Evolutionary conservation across 2,797 vertebrate species (phyloP).

Genomic region (Crotalus adamanteus): DNA sequence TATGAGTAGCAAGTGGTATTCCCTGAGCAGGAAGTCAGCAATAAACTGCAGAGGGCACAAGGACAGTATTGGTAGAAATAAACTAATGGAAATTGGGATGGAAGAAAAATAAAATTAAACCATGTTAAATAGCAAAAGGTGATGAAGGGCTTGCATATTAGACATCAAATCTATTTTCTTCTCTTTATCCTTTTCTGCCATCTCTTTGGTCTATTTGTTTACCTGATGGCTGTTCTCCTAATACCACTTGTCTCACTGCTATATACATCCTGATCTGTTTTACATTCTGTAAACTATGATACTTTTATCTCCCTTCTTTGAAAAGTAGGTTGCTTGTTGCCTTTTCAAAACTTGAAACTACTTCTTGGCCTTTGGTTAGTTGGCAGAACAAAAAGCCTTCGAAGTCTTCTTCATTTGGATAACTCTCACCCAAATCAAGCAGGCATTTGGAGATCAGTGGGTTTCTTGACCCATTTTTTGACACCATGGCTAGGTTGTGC

Average conservation of each 20-base stretch:
- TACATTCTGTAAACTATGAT: not conserved
- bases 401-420: not conserved
- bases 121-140: not conserved
- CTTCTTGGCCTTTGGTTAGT: not conserved
- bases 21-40: not conserved
- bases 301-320: not conserved
- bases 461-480: not conserved
- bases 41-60: not conserved
- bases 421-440: not conserved
- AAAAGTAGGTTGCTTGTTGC: too few species aligned
- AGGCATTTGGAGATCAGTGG: not conserved
- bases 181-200: not conserved
- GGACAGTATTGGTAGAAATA: not conserved
- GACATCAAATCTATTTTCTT: not conserved
- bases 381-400: not conserved
- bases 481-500: not conserved
- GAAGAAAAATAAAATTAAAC: not conserved
- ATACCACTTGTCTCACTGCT: not conserved
- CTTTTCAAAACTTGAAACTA: not conserved
- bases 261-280: not conserved
- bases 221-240: not conserved
- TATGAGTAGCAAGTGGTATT: not conserved
- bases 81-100: not conserved
- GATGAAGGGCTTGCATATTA: too few species aligned
- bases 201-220: not conserved